phyloP scores from a whole-genome alignment of 37 sponge, comb jelly and placozoan genomes.

The Amphimedon queenslandica region DNA sequence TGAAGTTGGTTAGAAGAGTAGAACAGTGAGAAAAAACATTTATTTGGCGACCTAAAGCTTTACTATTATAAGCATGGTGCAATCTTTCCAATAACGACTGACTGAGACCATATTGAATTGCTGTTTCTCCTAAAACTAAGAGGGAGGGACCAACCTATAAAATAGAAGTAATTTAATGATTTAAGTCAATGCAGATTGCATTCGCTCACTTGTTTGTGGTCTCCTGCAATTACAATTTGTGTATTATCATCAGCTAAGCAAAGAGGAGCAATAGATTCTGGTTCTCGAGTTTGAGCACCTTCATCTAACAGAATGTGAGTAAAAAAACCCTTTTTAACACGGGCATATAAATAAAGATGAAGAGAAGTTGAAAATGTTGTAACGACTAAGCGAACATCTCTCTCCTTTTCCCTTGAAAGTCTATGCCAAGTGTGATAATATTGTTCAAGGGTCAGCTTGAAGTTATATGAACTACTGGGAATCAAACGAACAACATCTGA shows the following conservation, averaged over 20 bases:
- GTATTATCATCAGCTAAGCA: slow-evolving; percentile 44
- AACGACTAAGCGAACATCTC: slow-evolving; percentile 16
- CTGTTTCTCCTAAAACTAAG: slow-evolving; percentile 21
- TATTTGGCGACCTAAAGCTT: not conserved
- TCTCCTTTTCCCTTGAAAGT: not conserved
- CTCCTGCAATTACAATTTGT: slow-evolving; percentile 77
- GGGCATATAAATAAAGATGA: not conserved
- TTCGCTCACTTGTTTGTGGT: slow-evolving; percentile 52
- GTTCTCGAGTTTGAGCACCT: slow-evolving; percentile 71
- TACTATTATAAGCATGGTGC: slow-evolving; percentile 11
- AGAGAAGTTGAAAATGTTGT: slow-evolving; percentile 48
- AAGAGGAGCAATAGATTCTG: slow-evolving; percentile 60
- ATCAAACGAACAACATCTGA: slow-evolving; percentile 8
- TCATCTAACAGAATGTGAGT: slow-evolving; percentile 83
- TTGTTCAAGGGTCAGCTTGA: not conserved
- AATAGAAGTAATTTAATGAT: no score
- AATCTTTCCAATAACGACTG: slow-evolving; percentile 46
- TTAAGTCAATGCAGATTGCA: not conserved
- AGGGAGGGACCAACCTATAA: slow-evolving; percentile 52
- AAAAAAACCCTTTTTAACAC: slow-evolving; percentile 23
- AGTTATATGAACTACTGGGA: not conserved
- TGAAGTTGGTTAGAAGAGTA: slow-evolving; percentile 56
- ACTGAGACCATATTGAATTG: slow-evolving; percentile 39
- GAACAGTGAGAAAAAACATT: slow-evolving; percentile 6
- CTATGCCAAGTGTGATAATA: not conserved